Conservation (phyloP, 2,888 invertebrate genomes). For the Criorhina ranunculi region DNA sequence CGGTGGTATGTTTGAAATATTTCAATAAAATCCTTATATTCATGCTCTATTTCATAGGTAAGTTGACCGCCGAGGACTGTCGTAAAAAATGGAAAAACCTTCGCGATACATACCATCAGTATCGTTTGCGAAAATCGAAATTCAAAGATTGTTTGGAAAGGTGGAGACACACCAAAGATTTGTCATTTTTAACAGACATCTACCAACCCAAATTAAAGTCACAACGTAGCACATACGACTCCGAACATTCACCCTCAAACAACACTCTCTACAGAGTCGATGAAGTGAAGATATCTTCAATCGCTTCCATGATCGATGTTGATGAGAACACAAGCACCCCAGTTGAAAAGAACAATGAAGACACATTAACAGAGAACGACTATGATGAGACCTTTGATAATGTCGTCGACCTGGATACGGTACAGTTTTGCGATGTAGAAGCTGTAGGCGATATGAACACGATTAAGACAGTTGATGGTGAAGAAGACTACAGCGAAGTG, state of each 20-base stretch:
- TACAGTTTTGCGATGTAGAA: constrained; percentile 79
- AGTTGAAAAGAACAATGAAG: neutral
- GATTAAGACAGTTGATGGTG: constrained; percentile 79
- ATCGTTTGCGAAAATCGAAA: constrained; percentile 63
- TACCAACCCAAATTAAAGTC: constrained; percentile 83
- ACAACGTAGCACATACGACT: constrained; percentile 77
- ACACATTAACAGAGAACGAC: constrained; percentile 80
- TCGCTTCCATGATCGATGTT: neutral
- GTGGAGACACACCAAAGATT: constrained; percentile 82
- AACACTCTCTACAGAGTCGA: neutral
- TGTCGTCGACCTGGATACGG: constrained; percentile 76
- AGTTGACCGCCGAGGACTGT: constrained; percentile 82
- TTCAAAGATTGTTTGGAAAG: constrained; percentile 78
- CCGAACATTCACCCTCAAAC: neutral
- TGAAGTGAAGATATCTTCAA: neutral
- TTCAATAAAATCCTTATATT: neutral
- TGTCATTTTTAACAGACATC: constrained; percentile 81
- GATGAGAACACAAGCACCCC: neutral
- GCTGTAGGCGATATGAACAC: constrained; percentile 80
- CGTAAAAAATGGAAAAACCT: constrained; percentile 83
- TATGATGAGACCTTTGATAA: constrained; percentile 82
- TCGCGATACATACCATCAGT: constrained; percentile 82
- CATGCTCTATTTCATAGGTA: constrained; percentile 73
- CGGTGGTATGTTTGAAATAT: constrained; percentile 79
- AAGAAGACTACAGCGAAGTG: constrained; percentile 81